These are phyloP conservation scores for Drosophila algonquin DNA, from an alignment of 2,888 invertebrate species.

Conservation along the genomic window DNA sequence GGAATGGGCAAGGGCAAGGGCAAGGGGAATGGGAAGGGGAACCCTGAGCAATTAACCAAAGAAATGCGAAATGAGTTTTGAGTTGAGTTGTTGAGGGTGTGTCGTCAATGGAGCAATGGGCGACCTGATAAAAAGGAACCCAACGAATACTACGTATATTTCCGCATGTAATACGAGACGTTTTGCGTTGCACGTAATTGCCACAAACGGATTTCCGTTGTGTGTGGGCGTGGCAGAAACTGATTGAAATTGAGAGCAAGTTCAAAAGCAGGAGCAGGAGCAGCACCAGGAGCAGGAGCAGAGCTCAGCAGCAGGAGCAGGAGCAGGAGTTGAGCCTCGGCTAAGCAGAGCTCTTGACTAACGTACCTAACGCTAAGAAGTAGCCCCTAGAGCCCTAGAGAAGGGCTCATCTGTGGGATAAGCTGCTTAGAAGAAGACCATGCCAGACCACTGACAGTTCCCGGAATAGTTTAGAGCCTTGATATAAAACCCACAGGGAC, in stretches of 20 bases:
- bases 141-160: conserved; percentile 27
- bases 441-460: conserved; percentile 36
- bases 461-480: conserved; percentile 72
- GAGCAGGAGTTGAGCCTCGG: conserved; percentile 16
- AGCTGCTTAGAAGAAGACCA: conserved; percentile 44
- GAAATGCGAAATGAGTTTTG: conserved; percentile 48
- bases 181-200: conserved; percentile 58
- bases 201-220: conserved; percentile 75
- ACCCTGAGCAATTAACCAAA: conserved; percentile 65
- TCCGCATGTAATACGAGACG: conserved; percentile 68
- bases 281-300: conserved; percentile 24
- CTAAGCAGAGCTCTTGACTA: background rate
- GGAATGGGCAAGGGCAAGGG: background rate
- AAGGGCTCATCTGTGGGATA: conserved; percentile 28
- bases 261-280: conserved; percentile 30
- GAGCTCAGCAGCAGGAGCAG: conserved; percentile 34
- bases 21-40: conserved; percentile 39
- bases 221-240: conserved; percentile 67
- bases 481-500: conserved; percentile 74
- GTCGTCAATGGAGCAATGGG: conserved; percentile 34
- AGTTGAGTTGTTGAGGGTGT: conserved; percentile 51
- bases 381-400: conserved; percentile 2
- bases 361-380: background rate
- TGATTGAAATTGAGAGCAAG: conserved; percentile 72
- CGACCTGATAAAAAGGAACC: conserved; percentile 11